Conservation (phyloP, 2,797 vertebrate genomes). For the Ptychobarbus kaznakovi region DNA sequence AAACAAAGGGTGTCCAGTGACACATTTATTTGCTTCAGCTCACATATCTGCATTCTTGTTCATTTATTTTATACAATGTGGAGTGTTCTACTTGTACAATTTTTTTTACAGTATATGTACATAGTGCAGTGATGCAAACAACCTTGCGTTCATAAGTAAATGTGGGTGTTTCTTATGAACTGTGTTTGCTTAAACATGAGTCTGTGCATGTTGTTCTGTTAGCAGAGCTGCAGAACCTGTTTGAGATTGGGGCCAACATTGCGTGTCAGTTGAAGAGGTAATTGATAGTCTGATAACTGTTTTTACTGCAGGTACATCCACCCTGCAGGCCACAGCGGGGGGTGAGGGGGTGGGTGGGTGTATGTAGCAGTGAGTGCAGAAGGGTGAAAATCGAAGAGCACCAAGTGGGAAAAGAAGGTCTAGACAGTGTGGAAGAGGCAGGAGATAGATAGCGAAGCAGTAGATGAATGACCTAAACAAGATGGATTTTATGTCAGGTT, state of each 20-base stretch:
- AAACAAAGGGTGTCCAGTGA: neutral
- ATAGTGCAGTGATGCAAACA: neutral
- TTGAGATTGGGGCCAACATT: slow-evolving; percentile 63
- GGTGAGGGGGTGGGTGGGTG: too few species aligned
- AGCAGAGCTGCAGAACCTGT: slow-evolving; percentile 70
- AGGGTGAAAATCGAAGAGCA: slow-evolving; percentile 42
- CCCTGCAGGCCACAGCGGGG: slow-evolving; percentile 45
- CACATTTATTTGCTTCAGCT: slow-evolving; percentile 20
- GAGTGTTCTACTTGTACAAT: neutral
- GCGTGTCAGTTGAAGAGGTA: slow-evolving; percentile 75
- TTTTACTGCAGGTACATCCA: slow-evolving; percentile 79
- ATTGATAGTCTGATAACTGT: slow-evolving; percentile 80
- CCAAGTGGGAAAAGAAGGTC: slow-evolving; percentile 27
- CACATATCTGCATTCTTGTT: neutral
- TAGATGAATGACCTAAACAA: slow-evolving; percentile 45
- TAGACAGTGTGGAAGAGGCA: slow-evolving; percentile 29
- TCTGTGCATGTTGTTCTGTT: slow-evolving; percentile 62
- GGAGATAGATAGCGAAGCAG: slow-evolving; percentile 53
- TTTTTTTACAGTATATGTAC: neutral
- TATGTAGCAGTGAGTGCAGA: slow-evolving; percentile 14
- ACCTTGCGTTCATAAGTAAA: slow-evolving; percentile 23
- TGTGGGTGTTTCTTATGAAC: neutral
- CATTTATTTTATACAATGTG: neutral
- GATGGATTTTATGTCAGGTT: slow-evolving; percentile 54
- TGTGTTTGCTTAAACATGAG: slow-evolving; percentile 1